Conservation (phyloP, 2,888 invertebrate species). For the Dryobotodes eremita region DNA sequence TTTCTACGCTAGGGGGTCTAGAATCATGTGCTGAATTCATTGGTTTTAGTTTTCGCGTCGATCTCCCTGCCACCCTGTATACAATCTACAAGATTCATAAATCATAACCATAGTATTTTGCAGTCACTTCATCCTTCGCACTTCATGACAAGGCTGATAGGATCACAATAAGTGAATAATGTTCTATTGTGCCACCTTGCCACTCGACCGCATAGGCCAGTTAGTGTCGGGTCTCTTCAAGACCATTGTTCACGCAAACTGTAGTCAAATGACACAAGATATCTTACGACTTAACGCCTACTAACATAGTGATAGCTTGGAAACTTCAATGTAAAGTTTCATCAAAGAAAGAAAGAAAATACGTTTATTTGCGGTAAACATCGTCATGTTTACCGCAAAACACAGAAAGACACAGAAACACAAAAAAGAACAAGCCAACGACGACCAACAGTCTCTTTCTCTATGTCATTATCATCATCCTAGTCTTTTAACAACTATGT, state of each 20-base stretch:
- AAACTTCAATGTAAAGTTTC: not conserved
- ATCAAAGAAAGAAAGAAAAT: no score
- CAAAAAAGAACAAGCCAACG: no score
- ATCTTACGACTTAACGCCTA: conserved; percentile 10
- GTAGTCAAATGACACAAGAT: conserved; percentile 17
- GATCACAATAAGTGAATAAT: conserved; percentile 56
- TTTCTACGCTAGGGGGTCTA: no score
- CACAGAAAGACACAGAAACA: no score
- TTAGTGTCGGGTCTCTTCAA: conserved; percentile 38
- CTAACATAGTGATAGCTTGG: conserved; percentile 3
- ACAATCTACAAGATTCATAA: not conserved
- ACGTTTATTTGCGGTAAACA: no score
- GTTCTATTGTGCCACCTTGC: conserved; percentile 61
- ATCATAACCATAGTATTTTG: not conserved
- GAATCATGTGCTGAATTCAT: no score
- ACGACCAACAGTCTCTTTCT: not conserved
- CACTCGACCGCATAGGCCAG: conserved; percentile 24
- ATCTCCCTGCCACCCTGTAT: no score
- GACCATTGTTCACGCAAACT: conserved; percentile 43
- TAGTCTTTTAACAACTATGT: not conserved
- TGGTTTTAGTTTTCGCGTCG: no score
- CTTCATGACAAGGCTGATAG: conserved; percentile 26
- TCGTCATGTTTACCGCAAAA: no score
- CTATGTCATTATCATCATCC: not conserved
- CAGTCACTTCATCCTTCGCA: conserved; percentile 12